Percentiles rank a stretch among this genome's conserved stretches.
Conservation (phyloP, 2,113 vertebrate genomes). For the Rostratula benghalensis region DNA sequence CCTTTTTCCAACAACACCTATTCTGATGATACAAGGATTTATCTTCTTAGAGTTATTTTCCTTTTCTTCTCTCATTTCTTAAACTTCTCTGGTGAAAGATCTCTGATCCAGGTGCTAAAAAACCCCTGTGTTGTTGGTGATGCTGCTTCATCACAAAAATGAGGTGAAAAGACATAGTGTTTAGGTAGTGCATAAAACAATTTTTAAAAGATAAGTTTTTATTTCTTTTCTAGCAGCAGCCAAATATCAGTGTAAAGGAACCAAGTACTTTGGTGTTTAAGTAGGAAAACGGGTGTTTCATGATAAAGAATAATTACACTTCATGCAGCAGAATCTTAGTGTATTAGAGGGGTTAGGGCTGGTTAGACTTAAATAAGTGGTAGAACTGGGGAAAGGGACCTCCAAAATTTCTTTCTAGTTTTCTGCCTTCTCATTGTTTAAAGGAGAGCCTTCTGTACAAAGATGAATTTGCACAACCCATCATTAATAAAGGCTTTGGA, state of each 20-base stretch:
- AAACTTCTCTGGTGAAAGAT: background rate
- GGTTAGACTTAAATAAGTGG: background rate
- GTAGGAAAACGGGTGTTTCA: background rate
- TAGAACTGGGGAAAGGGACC: background rate
- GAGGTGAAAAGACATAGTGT: background rate
- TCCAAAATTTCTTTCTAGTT: background rate
- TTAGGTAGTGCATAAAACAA: background rate
- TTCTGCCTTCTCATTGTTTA: constrained; percentile 1
- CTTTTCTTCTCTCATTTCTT: background rate
- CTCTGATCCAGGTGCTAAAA: background rate
- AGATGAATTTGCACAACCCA: background rate
- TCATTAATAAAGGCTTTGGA: constrained; percentile 42
- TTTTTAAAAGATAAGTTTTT: background rate
- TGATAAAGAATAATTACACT: background rate
- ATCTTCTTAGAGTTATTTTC: background rate
- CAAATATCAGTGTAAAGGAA: background rate
- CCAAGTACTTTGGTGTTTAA: background rate
- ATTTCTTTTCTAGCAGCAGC: background rate
- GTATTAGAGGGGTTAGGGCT: background rate
- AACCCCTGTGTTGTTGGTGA: background rate
- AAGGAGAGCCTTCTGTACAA: background rate
- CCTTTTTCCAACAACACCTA: background rate
- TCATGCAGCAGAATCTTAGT: background rate
- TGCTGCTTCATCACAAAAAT: background rate
- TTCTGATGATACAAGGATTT: background rate